These are phyloP conservation scores for Ellobium chinense DNA, from an alignment of 2,888 invertebrate genomes.

Conservation along the genomic window DNA sequence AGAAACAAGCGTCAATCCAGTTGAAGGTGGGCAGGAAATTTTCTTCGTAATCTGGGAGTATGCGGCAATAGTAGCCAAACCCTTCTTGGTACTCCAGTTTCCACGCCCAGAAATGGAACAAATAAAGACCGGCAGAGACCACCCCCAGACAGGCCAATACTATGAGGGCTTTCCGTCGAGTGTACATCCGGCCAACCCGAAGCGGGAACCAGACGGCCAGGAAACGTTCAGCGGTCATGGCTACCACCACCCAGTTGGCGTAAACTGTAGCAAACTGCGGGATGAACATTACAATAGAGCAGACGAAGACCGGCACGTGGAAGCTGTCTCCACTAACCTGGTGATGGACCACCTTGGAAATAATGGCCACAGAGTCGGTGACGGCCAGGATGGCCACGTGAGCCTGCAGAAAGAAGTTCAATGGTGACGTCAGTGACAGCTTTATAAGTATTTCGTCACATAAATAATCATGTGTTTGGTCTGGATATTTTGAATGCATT, in stretches of 20 bases:
- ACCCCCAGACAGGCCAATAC: constrained; percentile 56
- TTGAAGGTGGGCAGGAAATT: constrained; percentile 63
- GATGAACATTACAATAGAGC: constrained; percentile 61
- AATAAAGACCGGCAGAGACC: constrained; percentile 35
- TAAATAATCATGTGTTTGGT: too few relatives aligned
- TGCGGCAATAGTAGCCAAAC: constrained; percentile 14
- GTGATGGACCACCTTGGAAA: constrained; percentile 5
- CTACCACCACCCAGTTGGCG: constrained; percentile 72
- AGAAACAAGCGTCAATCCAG: constrained; percentile 65
- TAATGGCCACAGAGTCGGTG: constrained; percentile 36
- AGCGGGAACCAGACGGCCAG: constrained; percentile 73
- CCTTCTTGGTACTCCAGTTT: constrained; percentile 7
- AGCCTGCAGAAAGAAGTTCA: too few relatives aligned
- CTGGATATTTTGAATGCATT: too few relatives aligned
- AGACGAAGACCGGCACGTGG: constrained; percentile 49
- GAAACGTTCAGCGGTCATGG: constrained; percentile 71
- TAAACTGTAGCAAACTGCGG: constrained; percentile 65
- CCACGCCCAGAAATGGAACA: constrained; percentile 41
- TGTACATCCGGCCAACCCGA: constrained; percentile 57
- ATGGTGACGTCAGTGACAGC: too few relatives aligned
- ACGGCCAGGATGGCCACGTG: constrained; percentile 40
- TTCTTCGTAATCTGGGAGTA: constrained; percentile 16
- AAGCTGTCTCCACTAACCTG: not conserved
- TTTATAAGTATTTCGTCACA: too few relatives aligned
- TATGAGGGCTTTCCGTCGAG: constrained; percentile 47